Evolutionary conservation across 2,888 invertebrate genomes (phyloP).

Genomic region (Drymonia ruficornis): DNA sequence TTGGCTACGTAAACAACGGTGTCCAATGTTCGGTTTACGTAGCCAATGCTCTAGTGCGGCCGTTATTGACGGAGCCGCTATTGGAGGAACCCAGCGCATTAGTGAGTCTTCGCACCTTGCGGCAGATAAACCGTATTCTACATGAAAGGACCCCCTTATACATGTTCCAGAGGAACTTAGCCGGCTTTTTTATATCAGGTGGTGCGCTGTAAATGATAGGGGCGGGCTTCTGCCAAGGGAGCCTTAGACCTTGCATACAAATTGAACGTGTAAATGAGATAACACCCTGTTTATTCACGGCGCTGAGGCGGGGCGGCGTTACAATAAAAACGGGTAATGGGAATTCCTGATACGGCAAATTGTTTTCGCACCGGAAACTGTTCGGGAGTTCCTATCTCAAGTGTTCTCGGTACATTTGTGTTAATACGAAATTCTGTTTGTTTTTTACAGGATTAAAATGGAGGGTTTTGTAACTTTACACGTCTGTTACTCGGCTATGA

Average conservation of each 20-base stretch:
- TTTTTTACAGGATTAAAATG: conserved; percentile 1
- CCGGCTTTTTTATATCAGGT: conserved; percentile 36
- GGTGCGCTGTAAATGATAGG: conserved; percentile 35
- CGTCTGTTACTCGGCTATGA: conserved; percentile 14
- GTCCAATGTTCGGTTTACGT: too few relatives aligned
- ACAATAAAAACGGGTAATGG: conserved; percentile 60
- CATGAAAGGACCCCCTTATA: neutral
- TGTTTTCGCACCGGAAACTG: conserved; percentile 47
- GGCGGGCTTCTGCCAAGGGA: conserved; percentile 57
- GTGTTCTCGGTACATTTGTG: conserved; percentile 13
- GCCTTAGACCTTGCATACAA: conserved; percentile 76
- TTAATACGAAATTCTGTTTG: conserved; percentile 4
- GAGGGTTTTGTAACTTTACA: conserved; percentile 29
- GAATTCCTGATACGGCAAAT: conserved; percentile 60
- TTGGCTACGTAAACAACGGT: too few relatives aligned
- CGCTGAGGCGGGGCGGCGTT: conserved; percentile 38
- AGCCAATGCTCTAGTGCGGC: too few relatives aligned
- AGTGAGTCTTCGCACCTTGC: neutral
- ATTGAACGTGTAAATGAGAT: conserved; percentile 77
- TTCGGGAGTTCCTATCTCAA: conserved; percentile 34
- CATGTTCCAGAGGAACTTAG: neutral
- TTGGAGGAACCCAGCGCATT: too few relatives aligned
- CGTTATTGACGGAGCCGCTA: too few relatives aligned
- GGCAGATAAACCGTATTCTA: neutral
- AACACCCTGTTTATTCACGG: conserved; percentile 53